Evolutionary conservation across 1,140 invertebrate genomes (phyloP).

Genomic region (Probaryconus sp.): DNA sequence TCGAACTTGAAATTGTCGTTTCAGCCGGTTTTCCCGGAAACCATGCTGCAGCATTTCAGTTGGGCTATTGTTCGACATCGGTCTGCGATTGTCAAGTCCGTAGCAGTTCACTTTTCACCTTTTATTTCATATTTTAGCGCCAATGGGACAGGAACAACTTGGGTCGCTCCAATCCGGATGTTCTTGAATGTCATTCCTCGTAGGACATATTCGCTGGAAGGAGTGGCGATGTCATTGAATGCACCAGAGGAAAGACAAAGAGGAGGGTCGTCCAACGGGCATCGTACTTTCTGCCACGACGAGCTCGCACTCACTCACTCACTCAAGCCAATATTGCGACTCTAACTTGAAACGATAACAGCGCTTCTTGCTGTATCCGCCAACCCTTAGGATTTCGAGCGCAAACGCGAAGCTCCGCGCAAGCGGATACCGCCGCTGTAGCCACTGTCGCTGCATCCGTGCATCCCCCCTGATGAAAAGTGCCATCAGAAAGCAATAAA

Average conservation of each 20-base stretch:
- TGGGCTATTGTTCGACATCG: too few relatives aligned
- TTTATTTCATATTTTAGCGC: conserved; percentile 14
- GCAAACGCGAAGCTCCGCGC: conserved; percentile 46
- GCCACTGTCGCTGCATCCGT: conserved; percentile 3
- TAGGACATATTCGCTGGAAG: neutral
- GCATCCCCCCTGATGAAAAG: neutral
- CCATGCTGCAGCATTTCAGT: too few relatives aligned
- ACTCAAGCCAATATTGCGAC: conserved; percentile 12
- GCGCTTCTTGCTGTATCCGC: conserved; percentile 42
- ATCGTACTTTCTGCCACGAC: conserved; percentile 10
- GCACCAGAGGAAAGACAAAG: neutral
- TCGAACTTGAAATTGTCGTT: too few relatives aligned
- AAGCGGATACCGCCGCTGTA: conserved; percentile 26
- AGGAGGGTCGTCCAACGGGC: conserved; percentile 5
- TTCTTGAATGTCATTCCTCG: too few relatives aligned
- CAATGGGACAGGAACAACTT: neutral
- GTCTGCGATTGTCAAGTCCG: too few relatives aligned
- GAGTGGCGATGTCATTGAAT: conserved; percentile 6
- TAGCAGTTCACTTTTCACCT: too few relatives aligned
- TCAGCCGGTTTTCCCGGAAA: too few relatives aligned
- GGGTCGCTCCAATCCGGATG: too few relatives aligned
- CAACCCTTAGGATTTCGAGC: conserved; percentile 44
- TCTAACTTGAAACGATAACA: conserved; percentile 39
- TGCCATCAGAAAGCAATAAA: too few relatives aligned
- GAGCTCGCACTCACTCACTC: conserved; percentile 23